Evolutionary conservation across 2,113 vertebrate species (phyloP), one percentile per base, ranked within the genome.

Genomic region (Synchiropus splendidus): DNA sequence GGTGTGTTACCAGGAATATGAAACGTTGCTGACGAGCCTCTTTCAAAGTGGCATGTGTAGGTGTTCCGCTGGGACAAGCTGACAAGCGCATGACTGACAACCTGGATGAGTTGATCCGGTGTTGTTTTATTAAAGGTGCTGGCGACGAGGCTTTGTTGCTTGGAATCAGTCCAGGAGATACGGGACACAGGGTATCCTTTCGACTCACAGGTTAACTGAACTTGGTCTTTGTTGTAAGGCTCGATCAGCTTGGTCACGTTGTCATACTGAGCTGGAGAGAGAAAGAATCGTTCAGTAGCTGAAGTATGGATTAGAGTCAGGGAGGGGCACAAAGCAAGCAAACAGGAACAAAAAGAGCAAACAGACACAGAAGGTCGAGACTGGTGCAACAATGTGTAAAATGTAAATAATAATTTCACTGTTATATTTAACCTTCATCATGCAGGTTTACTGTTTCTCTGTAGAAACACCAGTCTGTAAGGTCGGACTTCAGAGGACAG

Each of bases 1-100:
- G n/a, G n/a, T n/a, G n/a, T n/a, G n/a, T 45, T 85, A 95, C 92
- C 89, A 89, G 87, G 75, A 72, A 89, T 77, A 4, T 45, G 39
- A 62, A 97, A 85, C 10, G 75, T 61, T 8, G 81, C 79, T 14
- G 61, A 78, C 8, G 42, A 17, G 9, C 74, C 59, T 17, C 77
- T 81, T 63, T 38, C 51, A 39, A 94, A 89, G 41, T 42, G 64
- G 36, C 91, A 97, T 1, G 79, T 86, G 81, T 92, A 92, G 57
- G 72, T 81, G 46, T 80, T 83, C 36, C 45, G 62, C 9, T 52
- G 55, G 12, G 60, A 67, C 8, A 77, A 60, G 13, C 46, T 73
- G 43, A 90, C 56, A 11, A 35, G 81, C 38, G 93, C 74, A 1
- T 56, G 70, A 47, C 90, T 92, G 63, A 77, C 88, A 70, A 94